phyloP scores from a whole-genome alignment of 1,140 invertebrate species.

The Idris sp. region DNA sequence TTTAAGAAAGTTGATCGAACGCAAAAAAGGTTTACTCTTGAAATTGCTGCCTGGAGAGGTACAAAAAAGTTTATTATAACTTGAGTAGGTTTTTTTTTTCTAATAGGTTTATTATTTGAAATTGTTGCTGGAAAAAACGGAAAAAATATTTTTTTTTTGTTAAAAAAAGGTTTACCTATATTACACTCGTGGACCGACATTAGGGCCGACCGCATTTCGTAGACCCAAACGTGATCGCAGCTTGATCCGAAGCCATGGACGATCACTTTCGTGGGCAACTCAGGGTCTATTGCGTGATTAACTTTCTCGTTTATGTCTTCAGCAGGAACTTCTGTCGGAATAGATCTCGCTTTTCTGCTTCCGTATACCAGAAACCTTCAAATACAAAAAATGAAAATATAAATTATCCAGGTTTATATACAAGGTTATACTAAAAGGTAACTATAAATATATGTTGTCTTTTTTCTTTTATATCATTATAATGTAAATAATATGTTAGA shows the following conservation, averaged over 20 bases:
- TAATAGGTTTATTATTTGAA: no score
- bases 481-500: no score
- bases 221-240: conserved; percentile 93
- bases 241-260: conserved; percentile 96
- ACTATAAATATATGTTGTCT: no score
- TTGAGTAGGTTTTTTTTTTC: no score
- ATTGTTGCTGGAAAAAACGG: no score
- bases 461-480: no score
- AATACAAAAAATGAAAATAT: background rate
- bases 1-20: conserved; percentile 26
- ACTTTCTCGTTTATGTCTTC: conserved; percentile 75
- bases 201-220: conserved; percentile 93
- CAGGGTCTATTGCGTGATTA: conserved; percentile 75
- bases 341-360: conserved; percentile 74
- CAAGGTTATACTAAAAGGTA: no score
- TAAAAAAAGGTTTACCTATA: conserved; percentile 73
- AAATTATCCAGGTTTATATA: no score
- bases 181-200: conserved; percentile 84
- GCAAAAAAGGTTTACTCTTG: no score
- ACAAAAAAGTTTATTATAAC: no score
- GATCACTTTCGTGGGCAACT: conserved; percentile 90
- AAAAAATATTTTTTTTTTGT: no score
- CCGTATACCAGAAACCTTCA: conserved; percentile 77
- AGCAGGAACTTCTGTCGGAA: conserved; percentile 75
- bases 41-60: no score